Evolutionary conservation across 2,888 invertebrate genomes (phyloP).

Genomic region (Erebia ligea): DNA sequence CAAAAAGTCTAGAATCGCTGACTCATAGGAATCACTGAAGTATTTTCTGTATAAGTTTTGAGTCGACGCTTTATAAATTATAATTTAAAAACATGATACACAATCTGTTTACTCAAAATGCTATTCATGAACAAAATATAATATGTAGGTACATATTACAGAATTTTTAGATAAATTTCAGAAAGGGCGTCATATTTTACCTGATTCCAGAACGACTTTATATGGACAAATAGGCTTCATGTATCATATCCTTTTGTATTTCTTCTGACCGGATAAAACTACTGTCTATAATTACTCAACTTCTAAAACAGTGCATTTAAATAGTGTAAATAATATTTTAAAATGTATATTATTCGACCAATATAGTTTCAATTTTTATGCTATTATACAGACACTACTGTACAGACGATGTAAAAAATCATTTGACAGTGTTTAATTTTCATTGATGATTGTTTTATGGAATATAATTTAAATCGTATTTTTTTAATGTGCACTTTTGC

Average conservation of each 20-base stretch:
- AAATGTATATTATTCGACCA: slow-evolving; percentile 29
- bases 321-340: slow-evolving; percentile 12
- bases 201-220: not conserved
- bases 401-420: slow-evolving; percentile 19
- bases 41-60: too few species aligned
- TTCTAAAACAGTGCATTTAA: not conserved
- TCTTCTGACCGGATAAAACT: not conserved
- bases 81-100: too few species aligned
- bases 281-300: not conserved
- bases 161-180: not conserved
- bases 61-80: too few species aligned
- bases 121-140: not conserved
- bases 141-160: not conserved
- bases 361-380: slow-evolving; percentile 34
- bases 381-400: not conserved
- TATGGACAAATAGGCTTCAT: too few species aligned
- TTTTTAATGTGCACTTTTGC: slow-evolving; percentile 15
- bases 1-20: too few species aligned
- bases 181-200: not conserved
- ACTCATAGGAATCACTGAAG: too few species aligned
- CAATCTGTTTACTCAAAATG: too few species aligned
- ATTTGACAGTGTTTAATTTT: slow-evolving; percentile 16
- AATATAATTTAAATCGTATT: not conserved
- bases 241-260: not conserved
- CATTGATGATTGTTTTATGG: not conserved